phyloP scores from a whole-genome alignment of 2,888 invertebrate species.

The Hydraecia micacea region DNA sequence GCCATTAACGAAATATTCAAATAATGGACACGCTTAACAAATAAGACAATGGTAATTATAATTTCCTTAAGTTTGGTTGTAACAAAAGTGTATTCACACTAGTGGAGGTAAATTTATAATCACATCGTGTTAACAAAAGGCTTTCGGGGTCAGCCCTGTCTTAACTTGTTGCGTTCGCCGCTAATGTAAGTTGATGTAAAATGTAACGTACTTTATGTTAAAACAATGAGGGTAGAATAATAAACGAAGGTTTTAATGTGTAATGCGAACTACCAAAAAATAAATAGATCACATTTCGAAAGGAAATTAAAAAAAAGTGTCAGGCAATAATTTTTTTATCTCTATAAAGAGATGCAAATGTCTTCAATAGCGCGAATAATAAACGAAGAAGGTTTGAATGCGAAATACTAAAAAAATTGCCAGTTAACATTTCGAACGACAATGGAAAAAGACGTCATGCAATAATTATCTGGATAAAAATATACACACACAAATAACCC shows the following conservation, averaged over 20 bases:
- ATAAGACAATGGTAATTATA: slow-evolving; percentile 19
- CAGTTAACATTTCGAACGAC: neutral
- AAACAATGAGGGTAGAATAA: slow-evolving; percentile 24
- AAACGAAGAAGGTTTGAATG: slow-evolving; percentile 5
- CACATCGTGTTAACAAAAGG: slow-evolving; percentile 66
- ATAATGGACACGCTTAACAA: neutral
- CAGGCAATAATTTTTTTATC: too few relatives aligned
- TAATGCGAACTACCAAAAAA: neutral
- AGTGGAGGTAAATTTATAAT: slow-evolving; percentile 63
- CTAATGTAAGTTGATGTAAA: slow-evolving; percentile 65
- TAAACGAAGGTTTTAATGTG: neutral
- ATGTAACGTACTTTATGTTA: slow-evolving; percentile 58
- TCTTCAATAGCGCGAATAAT: neutral
- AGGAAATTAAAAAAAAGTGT: neutral
- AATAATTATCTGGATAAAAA: too few relatives aligned
- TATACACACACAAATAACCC: neutral
- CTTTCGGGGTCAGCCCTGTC: slow-evolving; percentile 66
- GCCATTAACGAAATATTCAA: neutral
- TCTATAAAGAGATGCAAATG: neutral
- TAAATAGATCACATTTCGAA: neutral
- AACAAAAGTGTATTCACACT: slow-evolving; percentile 32
- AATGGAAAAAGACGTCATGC: neutral
- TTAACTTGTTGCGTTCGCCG: slow-evolving; percentile 81
- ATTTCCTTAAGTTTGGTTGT: neutral
- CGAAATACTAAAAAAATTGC: neutral